Base-by-base conservation (phyloP, 2,797 vertebrate species). In the Cossypha heuglini region DNA sequence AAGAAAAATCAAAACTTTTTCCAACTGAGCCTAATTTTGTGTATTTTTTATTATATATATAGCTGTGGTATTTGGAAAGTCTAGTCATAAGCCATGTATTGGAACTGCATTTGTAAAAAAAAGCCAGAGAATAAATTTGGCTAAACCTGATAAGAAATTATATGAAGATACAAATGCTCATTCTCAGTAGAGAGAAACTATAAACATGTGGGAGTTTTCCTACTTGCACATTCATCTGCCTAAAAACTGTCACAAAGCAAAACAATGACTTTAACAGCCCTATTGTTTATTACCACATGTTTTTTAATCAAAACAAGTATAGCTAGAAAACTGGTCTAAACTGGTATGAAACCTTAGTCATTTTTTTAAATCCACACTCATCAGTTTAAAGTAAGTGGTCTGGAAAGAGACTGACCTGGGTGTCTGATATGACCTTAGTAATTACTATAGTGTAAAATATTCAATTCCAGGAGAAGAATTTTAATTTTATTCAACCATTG, bases 401-500 rank as follows among this genome's bases (percentile, higher is more conserved):
- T 95, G 78, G 38, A 97, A 91, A 90, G 69, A 94, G 84, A 96
- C 86, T n/a, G 19, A 54, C 64, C 75, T 87, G 71, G 14, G 54
- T 80, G 93, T 95, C 74, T 93, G 87, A 93, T 45, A 55, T 90
- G 61, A 3, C 18, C 38, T 43, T 24, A 66, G 86, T 85, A 96
- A 97, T 96, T 96, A 96, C n/a, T 74, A 43, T 26, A 91, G 29
- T 55, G 59, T 64, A 89, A 97, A 91, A 92, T 35, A 46, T 96
- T 97, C 48, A 86, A 69, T 35, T 89, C 14, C 16, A 72, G 78
- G 46, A 95, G 86, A 96, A 93, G 78, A 95, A 96, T 96, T 96
- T 93, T 89, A 90, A 86, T 96, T 97, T 96, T 88, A 88, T 96
- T 95, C 80, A 93, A 66, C 15, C 7, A 88, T 40, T 81, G 82